phyloP scores from a whole-genome alignment of 2,888 invertebrate genomes.

The Yponomeuta evonymella region DNA sequence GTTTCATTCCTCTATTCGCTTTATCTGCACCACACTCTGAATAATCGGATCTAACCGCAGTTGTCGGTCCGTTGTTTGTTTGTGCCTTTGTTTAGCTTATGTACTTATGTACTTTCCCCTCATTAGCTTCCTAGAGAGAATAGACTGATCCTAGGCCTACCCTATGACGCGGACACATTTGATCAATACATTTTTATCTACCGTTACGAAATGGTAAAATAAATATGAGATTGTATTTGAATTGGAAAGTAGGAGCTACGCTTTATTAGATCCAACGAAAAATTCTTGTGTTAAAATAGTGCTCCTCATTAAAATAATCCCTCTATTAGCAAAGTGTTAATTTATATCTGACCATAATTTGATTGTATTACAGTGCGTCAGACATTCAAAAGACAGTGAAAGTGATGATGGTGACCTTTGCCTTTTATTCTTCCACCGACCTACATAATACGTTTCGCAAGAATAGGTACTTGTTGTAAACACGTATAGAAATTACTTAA shows the following conservation, averaged over 20 bases:
- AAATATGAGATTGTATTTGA: not conserved
- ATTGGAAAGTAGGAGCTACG: not conserved
- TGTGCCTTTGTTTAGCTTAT: not conserved
- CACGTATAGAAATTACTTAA: not conserved
- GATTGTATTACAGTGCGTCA: not conserved
- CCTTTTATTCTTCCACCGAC: constrained; percentile 4
- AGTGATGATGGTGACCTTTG: constrained; percentile 4
- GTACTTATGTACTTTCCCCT: not conserved
- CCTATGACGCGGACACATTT: not conserved
- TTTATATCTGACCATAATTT: not conserved
- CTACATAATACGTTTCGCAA: not conserved
- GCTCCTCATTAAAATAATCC: not conserved
- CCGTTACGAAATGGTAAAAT: not conserved
- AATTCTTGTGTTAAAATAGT: too few species aligned
- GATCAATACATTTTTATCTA: not conserved
- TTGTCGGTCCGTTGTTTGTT: not conserved
- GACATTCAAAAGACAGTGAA: constrained; percentile 3
- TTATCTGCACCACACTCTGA: not conserved
- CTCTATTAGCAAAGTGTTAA: not conserved
- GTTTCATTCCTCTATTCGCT: not conserved
- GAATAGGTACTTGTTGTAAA: not conserved
- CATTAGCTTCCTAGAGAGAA: not conserved
- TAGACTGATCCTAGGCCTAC: not conserved
- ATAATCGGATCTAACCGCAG: not conserved
- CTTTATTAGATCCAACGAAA: too few species aligned